phyloP scores from a whole-genome alignment of 2,797 vertebrate genomes.

The Pseudocheirus occidentalis region DNA sequence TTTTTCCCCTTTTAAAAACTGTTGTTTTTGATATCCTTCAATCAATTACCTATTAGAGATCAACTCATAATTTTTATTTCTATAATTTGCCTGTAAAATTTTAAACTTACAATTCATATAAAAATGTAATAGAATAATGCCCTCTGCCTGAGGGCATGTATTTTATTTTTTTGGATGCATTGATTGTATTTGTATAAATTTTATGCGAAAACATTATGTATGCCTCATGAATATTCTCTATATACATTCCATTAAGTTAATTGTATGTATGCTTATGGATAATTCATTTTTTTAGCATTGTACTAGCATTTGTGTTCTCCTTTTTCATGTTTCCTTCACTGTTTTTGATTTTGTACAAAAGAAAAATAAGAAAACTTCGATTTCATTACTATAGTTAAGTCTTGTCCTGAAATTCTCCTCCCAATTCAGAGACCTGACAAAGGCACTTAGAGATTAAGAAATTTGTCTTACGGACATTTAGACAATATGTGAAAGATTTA shows the following conservation, averaged over 20 bases:
- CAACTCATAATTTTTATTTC: not conserved
- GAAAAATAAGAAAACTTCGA: not conserved
- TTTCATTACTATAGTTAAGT: not conserved
- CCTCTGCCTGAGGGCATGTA: not conserved
- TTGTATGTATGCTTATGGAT: not conserved
- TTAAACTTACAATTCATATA: not conserved
- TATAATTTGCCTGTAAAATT: not conserved
- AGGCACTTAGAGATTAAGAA: not conserved
- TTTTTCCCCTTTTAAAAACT: not conserved
- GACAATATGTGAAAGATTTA: not conserved
- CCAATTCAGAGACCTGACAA: rapidly evolving
- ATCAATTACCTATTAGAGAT: not conserved
- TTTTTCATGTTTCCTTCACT: not conserved
- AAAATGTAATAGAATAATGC: not conserved
- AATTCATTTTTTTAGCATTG: not conserved
- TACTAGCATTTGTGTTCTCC: not conserved
- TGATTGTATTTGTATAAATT: not conserved
- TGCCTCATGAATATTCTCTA: not conserved
- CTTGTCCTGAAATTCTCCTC: not conserved
- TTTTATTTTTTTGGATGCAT: not conserved
- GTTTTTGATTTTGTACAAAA: not conserved
- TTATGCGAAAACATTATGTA: not conserved
- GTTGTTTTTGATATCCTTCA: not conserved
- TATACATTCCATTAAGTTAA: not conserved
- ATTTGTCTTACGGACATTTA: not conserved